Base-by-base conservation (phyloP, 2,797 vertebrate species). In the Pampus argenteus region DNA sequence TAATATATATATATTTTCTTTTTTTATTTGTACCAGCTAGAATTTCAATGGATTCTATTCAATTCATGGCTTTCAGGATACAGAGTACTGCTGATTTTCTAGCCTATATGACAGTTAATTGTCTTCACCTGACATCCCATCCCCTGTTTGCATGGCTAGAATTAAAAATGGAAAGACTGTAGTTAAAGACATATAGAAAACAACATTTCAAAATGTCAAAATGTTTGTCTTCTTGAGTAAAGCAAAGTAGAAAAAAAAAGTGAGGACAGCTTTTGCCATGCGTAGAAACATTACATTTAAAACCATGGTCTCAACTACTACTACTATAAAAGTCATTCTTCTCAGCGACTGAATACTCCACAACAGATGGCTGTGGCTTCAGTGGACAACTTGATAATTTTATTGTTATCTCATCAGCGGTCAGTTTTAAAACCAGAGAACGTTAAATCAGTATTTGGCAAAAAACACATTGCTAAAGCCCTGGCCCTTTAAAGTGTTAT, bases 401-500 rank as follows among this genome's bases (percentile, higher is more conserved):
- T 47, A 66, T 68, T 66, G 38, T 34, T 60, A 45, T 68, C 57
- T 47, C 50, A 71, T 45, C 57, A 54, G 26, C 17, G 22, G 66
- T 49, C 55, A 1, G 5, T 60, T 45, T 40, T 11, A 31, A 56
- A 66, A 61, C 31, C 38, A 44, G 34, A 56, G 48, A 66, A 55
- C 42, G 57, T 54, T 18, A 52, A 68, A 65, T 18, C 20, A 36
- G 26, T 10, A 61, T 74, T 65, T 67, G 64, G 20, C 49, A 55
- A 64, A 79, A 23, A 38, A 51, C 75, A 64, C 62, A 28, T 74
- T 84, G 61, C 55, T 56, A 58, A 65, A 72, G 66, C 44, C 20
- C 57, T 71, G 62, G 87, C 83, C 83, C 70, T 85, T 80, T 70
- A 59, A 79, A 86, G 85, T 81, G 75, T 64, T 71, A 49, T 70